Evolutionary conservation across 2,888 invertebrate genomes (phyloP).

Genomic region (Tenthredo amoena): DNA sequence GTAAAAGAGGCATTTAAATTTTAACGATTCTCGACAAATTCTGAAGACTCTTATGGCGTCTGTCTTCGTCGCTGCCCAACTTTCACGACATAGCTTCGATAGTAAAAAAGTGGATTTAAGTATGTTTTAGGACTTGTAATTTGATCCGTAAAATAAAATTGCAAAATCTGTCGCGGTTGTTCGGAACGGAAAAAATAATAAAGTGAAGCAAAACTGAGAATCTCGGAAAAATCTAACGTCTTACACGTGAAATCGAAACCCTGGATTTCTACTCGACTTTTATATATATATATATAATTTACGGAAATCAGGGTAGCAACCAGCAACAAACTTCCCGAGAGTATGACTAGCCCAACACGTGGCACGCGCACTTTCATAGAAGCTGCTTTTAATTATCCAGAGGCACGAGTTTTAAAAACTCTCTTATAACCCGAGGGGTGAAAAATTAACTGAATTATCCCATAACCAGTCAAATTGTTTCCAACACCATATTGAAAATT

Average conservation of each 20-base stretch:
- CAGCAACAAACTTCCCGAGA: neutral
- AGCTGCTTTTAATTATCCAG: conserved; percentile 30
- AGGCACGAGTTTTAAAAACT: conserved; percentile 9
- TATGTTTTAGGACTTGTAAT: conserved; percentile 29
- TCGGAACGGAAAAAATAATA: neutral
- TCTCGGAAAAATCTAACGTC: neutral
- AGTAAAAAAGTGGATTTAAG: conserved; percentile 23
- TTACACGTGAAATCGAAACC: neutral
- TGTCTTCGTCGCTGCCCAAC: conserved; percentile 1
- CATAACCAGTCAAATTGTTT: conserved; percentile 12
- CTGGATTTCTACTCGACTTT: neutral
- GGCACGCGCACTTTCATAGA: neutral
- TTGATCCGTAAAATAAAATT: conserved; percentile 41
- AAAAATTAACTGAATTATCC: neutral
- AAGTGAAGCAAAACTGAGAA: neutral
- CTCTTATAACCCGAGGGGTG: neutral
- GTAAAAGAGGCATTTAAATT: conserved; percentile 35
- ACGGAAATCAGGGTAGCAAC: neutral
- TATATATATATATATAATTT: neutral
- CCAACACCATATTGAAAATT: conserved; percentile 2
- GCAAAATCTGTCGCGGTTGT: conserved; percentile 17
- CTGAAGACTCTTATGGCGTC: conserved; percentile 37
- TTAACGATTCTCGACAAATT: conserved; percentile 46
- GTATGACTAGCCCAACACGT: neutral
- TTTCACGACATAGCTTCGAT: conserved; percentile 9